Conservation (phyloP, 2,113 vertebrate species). For the Epinephelus moara region DNA sequence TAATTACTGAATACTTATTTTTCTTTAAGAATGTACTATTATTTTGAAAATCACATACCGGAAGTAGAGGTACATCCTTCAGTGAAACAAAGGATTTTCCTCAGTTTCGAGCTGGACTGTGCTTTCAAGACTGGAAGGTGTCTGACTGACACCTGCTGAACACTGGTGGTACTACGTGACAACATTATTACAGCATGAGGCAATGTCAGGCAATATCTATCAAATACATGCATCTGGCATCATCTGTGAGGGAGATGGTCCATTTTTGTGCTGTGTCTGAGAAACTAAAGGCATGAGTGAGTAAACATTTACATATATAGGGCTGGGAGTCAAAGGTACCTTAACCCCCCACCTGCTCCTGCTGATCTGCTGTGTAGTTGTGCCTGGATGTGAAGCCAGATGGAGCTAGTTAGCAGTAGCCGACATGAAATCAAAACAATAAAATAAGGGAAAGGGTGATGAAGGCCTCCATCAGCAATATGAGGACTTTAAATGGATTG, state of each 20-base stretch:
- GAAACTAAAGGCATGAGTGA: neutral
- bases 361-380: neutral
- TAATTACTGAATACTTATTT: too few relatives aligned
- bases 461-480: too few relatives aligned
- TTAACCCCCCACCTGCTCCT: neutral
- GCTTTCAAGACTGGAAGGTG: neutral
- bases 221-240: neutral
- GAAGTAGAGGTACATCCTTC: conserved; percentile 6
- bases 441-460: neutral
- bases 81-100: conserved; percentile 17
- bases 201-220: neutral
- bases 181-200: neutral
- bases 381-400: neutral
- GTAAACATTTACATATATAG: neutral
- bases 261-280: neutral
- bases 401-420: neutral
- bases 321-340: neutral
- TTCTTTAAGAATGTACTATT: neutral
- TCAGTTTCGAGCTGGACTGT: neutral
- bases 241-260: neutral
- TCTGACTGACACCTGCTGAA: conserved; percentile 59
- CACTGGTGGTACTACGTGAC: neutral
- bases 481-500: neutral
- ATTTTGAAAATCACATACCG: conserved; percentile 21
- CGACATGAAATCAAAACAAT: too few relatives aligned